Conservation (phyloP, 2,888 invertebrate genomes). For the Galerucella nymphaeae region DNA sequence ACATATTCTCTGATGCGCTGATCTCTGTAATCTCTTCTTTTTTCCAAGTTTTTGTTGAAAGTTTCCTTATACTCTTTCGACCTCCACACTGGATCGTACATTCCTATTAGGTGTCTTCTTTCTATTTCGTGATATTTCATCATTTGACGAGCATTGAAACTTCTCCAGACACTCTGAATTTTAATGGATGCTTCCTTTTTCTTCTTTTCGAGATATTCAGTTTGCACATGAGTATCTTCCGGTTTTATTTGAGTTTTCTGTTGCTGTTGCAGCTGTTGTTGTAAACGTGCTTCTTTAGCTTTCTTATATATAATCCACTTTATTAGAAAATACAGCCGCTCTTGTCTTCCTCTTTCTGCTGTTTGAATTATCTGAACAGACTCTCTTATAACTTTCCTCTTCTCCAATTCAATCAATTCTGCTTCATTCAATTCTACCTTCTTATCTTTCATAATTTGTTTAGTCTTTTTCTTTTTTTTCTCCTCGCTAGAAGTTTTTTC, state of each 20-base stretch:
- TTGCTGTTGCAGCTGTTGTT: slow-evolving; percentile 8
- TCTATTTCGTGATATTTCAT: slow-evolving; percentile 63
- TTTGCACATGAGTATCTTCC: slow-evolving; percentile 5
- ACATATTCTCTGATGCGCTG: slow-evolving; percentile 66
- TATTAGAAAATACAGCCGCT: slow-evolving; percentile 55
- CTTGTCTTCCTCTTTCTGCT: slow-evolving; percentile 66
- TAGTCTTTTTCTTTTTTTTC: neutral
- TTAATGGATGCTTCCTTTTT: slow-evolving; percentile 53
- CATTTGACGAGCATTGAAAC: slow-evolving; percentile 64
- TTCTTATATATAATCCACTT: slow-evolving; percentile 21
- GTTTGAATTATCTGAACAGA: slow-evolving; percentile 63
- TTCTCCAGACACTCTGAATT: slow-evolving; percentile 66
- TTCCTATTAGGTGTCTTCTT: slow-evolving; percentile 68
- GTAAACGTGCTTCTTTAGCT: slow-evolving; percentile 16
- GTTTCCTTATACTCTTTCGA: slow-evolving; percentile 66
- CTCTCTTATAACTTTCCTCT: slow-evolving; percentile 50
- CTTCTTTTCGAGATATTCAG: neutral
- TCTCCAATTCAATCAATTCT: slow-evolving; percentile 42
- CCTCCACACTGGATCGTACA: slow-evolving; percentile 68
- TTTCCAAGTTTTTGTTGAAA: slow-evolving; percentile 66
- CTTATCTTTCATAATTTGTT: slow-evolving; percentile 20
- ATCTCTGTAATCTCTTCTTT: slow-evolving; percentile 65
- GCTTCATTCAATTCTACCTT: slow-evolving; percentile 38
- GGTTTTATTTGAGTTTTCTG: slow-evolving; percentile 14
- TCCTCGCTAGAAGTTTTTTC: slow-evolving; percentile 14